These are phyloP conservation scores for Linhomoeus sp. DNA, from an alignment of 2,888 invertebrate genomes.

Conservation along the genomic window DNA sequence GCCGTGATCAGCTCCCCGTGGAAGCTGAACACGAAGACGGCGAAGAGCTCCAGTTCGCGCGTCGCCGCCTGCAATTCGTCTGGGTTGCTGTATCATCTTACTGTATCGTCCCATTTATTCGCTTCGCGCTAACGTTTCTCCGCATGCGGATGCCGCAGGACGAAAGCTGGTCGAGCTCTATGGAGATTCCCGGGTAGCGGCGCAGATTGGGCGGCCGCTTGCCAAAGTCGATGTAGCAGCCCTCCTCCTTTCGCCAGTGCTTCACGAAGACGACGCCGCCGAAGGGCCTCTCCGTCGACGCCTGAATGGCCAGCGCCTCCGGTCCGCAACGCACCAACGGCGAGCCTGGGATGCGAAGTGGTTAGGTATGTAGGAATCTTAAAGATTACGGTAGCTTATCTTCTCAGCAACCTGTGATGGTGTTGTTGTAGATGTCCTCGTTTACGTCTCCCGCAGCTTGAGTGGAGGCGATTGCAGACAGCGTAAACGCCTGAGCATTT, in stretches of 20 bases:
- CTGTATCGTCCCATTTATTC: too few relatives aligned
- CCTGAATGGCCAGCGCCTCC: background rate
- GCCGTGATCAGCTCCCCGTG: slow-evolving; percentile 3
- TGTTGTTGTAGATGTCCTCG: too few relatives aligned
- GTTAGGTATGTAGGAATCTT: too few relatives aligned
- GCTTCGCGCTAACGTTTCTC: slow-evolving; percentile 4
- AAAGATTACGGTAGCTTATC: too few relatives aligned
- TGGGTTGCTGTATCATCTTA: too few relatives aligned
- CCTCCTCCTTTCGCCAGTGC: slow-evolving; percentile 2
- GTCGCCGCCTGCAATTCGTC: slow-evolving; percentile 1
- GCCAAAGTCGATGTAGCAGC: background rate
- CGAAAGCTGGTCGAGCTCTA: slow-evolving; percentile 1
- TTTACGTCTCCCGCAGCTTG: too few relatives aligned
- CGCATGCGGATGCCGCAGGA: slow-evolving; percentile 6
- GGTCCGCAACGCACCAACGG: slow-evolving; percentile 5
- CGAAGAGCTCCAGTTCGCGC: slow-evolving; percentile 3
- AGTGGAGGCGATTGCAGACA: too few relatives aligned
- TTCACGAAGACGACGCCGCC: slow-evolving; percentile 5
- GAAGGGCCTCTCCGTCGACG: slow-evolving; percentile 1
- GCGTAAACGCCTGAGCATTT: too few relatives aligned
- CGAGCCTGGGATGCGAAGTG: background rate
- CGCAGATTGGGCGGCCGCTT: background rate
- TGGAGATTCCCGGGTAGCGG: background rate
- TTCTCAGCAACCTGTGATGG: too few relatives aligned
- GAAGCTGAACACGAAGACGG: slow-evolving; percentile 5